Evolutionary conservation across 2,113 vertebrate genomes (phyloP), one percentile per base, ranked within the genome.

Genomic region (Onychostruthus taczanowskii): DNA sequence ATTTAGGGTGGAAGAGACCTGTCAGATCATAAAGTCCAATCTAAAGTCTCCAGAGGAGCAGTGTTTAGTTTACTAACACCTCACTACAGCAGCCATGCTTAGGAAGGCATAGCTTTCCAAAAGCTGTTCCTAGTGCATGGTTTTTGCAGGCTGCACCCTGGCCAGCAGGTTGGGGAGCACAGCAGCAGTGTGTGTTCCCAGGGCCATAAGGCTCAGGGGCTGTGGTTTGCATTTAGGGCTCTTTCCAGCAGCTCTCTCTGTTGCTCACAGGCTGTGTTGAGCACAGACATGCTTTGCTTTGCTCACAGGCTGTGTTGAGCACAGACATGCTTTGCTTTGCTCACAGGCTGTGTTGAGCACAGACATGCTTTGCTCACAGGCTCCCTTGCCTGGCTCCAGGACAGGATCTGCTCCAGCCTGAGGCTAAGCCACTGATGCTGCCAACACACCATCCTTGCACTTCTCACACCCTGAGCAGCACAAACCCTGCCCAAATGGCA

Each of bases 101-200:
- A 49, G 80, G 52, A 73, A 91, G 47, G 61, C 23, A 3, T 0
- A 35, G 35, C 31, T 84, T 69, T 49, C 23, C 76, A 9, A 43
- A 41, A 77, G 31, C 37, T 46, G 0, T 0, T 1, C 41, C 37
- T n/a, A 0, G 0, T 4, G 43, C 0, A 0, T 12, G 64, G 37
- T 7, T 73, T 44, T 22, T 63, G 59, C 50, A 33, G 61, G 84
- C 24, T n/a, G 1, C 37, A 4, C 11, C n/a, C 87, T 23, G 53
- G 5, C 2, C 72, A 7, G 44, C 1, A 1, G 31, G 23, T 2
- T 9, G 16, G 49, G 77, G 35, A 12, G 41, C 39, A 2, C n/a
- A 67, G 74, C 69, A 81, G 82, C 61, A 44, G 46, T 0, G 0
- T 2, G 16, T 27, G 53, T 35, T 50, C 61, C 39, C 3, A 0